Conservation (phyloP, 2,888 invertebrate genomes). For the Diogma glabrata region DNA sequence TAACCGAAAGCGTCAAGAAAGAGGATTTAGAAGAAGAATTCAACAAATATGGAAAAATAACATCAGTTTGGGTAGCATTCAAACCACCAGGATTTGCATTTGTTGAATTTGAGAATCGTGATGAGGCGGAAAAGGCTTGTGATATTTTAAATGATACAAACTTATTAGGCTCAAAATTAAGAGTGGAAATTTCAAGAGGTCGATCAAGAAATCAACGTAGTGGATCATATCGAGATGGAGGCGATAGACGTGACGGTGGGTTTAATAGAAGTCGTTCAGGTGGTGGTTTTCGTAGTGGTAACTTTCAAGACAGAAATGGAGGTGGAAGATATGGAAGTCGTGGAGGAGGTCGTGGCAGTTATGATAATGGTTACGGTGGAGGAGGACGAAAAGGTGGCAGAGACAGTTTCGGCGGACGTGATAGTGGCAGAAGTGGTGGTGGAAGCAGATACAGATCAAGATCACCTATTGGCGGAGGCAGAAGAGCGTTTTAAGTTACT, state of each 20-base stretch:
- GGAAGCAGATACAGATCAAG: constrained; percentile 10
- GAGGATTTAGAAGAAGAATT: constrained; percentile 86
- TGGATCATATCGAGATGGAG: constrained; percentile 46
- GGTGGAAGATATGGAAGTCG: constrained; percentile 26
- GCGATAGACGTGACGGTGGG: constrained; percentile 33
- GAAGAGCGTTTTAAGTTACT: too few relatives aligned
- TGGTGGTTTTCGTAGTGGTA: not conserved
- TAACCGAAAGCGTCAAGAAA: constrained; percentile 79
- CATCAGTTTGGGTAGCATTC: constrained; percentile 84
- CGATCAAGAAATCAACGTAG: constrained; percentile 59
- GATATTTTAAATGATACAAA: constrained; percentile 46
- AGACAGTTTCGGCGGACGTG: constrained; percentile 18
- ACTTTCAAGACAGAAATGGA: too few relatives aligned
- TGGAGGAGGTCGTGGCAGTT: constrained; percentile 35
- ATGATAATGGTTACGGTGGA: constrained; percentile 16
- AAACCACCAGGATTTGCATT: constrained; percentile 92
- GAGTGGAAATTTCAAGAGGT: constrained; percentile 79
- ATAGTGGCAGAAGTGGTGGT: constrained; percentile 14
- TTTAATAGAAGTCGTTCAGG: constrained; percentile 2
- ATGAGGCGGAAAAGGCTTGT: constrained; percentile 83
- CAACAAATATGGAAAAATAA: constrained; percentile 83
- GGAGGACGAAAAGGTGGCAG: constrained; percentile 19
- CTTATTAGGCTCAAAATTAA: constrained; percentile 73
- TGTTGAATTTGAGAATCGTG: constrained; percentile 80
- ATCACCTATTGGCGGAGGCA: constrained; percentile 7